Evolutionary conservation across 2,888 invertebrate species (phyloP).

Genomic region (Altica lythri): DNA sequence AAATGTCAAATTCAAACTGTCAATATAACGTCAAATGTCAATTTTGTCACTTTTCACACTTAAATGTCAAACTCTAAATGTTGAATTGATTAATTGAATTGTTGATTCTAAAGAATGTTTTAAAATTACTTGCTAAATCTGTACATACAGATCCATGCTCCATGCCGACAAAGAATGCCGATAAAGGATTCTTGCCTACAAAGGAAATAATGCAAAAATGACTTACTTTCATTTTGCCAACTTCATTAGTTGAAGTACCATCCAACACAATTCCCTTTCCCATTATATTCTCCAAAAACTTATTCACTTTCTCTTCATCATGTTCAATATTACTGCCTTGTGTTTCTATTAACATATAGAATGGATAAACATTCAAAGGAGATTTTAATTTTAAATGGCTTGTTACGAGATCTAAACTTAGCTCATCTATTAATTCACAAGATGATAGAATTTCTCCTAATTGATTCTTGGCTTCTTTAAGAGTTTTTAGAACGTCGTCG

Average conservation of each 20-base stretch:
- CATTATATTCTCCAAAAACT: conserved; percentile 78
- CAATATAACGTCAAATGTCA: too few relatives aligned
- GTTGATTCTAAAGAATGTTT: too few relatives aligned
- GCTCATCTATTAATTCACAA: conserved; percentile 90
- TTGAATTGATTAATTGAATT: too few relatives aligned
- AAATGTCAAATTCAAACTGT: too few relatives aligned
- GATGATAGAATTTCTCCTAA: conserved; percentile 92
- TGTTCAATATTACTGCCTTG: conserved; percentile 84
- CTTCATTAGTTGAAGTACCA: conserved; percentile 86
- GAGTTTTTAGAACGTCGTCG: conserved; percentile 76
- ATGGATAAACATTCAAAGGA: conserved; percentile 71
- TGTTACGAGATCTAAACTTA: conserved; percentile 70
- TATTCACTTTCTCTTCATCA: conserved; percentile 84
- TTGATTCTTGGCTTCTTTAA: conserved; percentile 72
- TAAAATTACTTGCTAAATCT: too few relatives aligned
- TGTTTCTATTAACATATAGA: conserved; percentile 86
- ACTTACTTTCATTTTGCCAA: conserved; percentile 74
- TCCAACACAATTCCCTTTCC: conserved; percentile 72
- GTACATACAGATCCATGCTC: too few relatives aligned
- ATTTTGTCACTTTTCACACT: too few relatives aligned
- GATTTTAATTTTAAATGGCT: conserved; percentile 66
- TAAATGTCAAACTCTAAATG: too few relatives aligned
- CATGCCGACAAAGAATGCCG: too few relatives aligned
- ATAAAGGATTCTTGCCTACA: too few relatives aligned
- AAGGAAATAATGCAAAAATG: not conserved